A percentile compares a stretch with the other conserved stretches of the same genome.
phyloP scores from a whole-genome alignment of 2,113 vertebrate genomes.

The Circaetus cinerascens region DNA sequence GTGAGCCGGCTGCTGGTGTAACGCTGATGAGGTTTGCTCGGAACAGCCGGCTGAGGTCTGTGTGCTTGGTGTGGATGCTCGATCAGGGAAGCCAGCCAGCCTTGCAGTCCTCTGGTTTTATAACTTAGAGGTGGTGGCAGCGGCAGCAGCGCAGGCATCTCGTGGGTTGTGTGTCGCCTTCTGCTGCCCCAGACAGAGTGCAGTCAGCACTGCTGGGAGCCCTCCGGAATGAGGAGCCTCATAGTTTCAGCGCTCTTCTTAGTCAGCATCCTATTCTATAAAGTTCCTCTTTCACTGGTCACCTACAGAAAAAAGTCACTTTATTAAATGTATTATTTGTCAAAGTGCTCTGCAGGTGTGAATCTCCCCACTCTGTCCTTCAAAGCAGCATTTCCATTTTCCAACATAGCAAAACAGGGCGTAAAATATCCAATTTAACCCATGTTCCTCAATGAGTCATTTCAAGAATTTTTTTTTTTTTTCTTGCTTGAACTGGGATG shows the following conservation, averaged over 20 bases:
- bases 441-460: not conserved
- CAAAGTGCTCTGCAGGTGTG: too few relatives aligned
- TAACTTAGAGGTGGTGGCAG: not conserved
- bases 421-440: not conserved
- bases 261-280: rapidly evolving
- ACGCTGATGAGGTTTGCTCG: not conserved
- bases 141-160: not conserved
- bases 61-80: not conserved
- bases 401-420: not conserved
- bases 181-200: not conserved
- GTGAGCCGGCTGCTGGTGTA: not conserved
- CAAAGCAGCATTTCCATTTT: not conserved
- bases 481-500: not conserved
- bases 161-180: not conserved
- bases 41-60: too few relatives aligned
- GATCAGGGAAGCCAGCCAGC: not conserved
- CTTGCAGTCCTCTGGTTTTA: not conserved
- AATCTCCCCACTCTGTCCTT: not conserved
- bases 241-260: not conserved
- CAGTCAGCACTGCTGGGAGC: not conserved
- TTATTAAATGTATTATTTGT: rapidly evolving
- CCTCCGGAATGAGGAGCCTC: not conserved
- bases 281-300: not conserved
- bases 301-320: not conserved
- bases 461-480: not conserved